phyloP scores from a whole-genome alignment of 2,113 vertebrate genomes.

The Chloropsis hardwickii region DNA sequence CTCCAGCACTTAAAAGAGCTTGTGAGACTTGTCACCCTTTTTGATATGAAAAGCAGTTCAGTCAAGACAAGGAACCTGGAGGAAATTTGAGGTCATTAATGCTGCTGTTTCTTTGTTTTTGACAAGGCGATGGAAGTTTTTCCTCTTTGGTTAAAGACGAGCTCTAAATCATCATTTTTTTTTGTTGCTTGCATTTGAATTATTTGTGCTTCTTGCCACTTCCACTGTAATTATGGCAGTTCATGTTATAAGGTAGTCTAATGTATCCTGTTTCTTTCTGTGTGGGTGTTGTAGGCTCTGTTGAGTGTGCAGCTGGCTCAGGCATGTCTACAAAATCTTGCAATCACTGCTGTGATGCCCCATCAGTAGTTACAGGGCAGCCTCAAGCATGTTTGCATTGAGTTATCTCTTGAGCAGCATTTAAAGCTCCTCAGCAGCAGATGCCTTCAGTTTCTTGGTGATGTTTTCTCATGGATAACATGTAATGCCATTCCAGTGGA shows the following conservation, averaged over 20 bases:
- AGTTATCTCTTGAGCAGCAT: background rate
- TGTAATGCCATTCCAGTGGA: background rate
- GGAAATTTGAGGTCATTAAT: background rate
- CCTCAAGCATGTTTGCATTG: background rate
- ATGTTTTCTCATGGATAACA: background rate
- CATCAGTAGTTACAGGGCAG: background rate
- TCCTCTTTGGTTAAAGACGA: background rate
- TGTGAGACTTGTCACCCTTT: background rate
- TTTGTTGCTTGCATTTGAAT: background rate
- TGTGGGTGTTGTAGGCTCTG: background rate
- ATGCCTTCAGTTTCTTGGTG: background rate
- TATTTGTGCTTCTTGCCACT: background rate
- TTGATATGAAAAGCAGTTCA: background rate
- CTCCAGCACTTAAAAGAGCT: background rate
- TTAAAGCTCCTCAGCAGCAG: background rate
- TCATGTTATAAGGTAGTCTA: background rate
- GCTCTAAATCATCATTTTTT: accelerated
- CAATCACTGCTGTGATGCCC: background rate
- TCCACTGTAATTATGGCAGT: background rate
- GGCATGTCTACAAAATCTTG: background rate
- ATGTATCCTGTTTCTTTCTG: background rate
- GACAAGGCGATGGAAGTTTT: background rate
- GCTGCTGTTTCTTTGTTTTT: background rate
- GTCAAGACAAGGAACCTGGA: background rate
- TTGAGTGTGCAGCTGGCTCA: background rate